Base-by-base conservation (phyloP, 1,140 invertebrate species). In the Drosophila insularis region DNA sequence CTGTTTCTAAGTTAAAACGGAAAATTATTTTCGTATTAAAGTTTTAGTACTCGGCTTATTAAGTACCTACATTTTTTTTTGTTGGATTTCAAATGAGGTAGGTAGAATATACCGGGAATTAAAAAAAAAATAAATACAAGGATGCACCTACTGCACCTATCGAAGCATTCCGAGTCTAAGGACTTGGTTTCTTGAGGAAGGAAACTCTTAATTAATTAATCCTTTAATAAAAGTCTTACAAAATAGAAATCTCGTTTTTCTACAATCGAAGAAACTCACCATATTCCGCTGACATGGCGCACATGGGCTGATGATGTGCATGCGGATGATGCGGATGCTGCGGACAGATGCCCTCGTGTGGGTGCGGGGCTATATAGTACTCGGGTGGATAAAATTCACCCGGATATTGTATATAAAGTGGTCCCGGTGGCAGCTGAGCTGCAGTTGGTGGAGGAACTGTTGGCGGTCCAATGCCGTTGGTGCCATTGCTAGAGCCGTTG, bases 271-370 rank as follows among this genome's bases (percentile, higher is more conserved):
- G 11, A 13, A 21, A 82, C 90, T 91, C 78, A 91, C 90, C 90
- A 79, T 89, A 91, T 85, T 91, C 90, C 65, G 89, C 63, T 40
- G 90, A 89, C 73, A 91, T 87, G 55, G 90, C 87, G 82, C 90
- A 91, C 82, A 91, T 89, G 58, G 86, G 78, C 81, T 90, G 86
- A 60, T 90, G 86, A 63, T 89, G 85, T 68, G 87, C 80, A 50
- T 89, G 73, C 69, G 81, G 87, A 66, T 90, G 87, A 72, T 91
- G 90, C 50, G 89, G 85, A 77, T 91, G 90, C 63, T 91, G 90
- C 37, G 90, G 90, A 74, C 90, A 91, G 40, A 91, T 91, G n/a
- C 84, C 87, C 63, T 91, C 90, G 64, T 90, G 81, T 59, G 90
- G 87, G 78, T 91, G 87, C 14, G 90, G 90, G 19, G 90, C 84